Evolutionary conservation across 2,113 vertebrate genomes (phyloP).

Genomic region (Hippocampus mohnikei): DNA sequence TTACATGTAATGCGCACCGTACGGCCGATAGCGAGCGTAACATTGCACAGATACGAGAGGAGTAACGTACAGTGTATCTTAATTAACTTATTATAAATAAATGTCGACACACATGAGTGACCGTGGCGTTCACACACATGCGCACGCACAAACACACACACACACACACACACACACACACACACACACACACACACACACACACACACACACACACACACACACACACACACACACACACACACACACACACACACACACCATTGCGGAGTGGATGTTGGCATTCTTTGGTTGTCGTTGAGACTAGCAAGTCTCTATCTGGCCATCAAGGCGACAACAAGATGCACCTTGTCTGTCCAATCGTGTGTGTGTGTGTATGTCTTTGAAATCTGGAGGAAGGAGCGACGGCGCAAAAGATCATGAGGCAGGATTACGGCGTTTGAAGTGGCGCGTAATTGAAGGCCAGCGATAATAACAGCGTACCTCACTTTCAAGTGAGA

Average conservation of each 20-base stretch:
- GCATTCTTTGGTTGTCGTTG: background rate
- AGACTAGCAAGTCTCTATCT: background rate
- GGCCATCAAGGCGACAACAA: background rate
- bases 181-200: constrained; percentile 20
- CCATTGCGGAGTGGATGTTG: too few species aligned
- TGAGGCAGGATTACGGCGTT: constrained; percentile 30
- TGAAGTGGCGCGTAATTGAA: constrained; percentile 44
- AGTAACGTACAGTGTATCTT: constrained; percentile 49
- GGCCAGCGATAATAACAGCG: constrained; percentile 32
- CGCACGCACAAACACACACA: too few species aligned
- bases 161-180: background rate
- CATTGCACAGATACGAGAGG: constrained; percentile 54
- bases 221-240: background rate
- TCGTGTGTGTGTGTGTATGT: constrained; percentile 10
- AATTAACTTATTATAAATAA: constrained; percentile 72
- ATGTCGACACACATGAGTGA: constrained; percentile 19
- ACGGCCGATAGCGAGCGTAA: constrained; percentile 40
- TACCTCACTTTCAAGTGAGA: constrained; percentile 33
- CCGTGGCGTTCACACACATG: too few species aligned
- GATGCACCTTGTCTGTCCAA: constrained; percentile 36
- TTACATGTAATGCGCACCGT: constrained; percentile 52
- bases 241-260: background rate
- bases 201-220: background rate
- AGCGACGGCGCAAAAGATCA: constrained; percentile 30
- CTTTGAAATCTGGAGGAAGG: constrained; percentile 24